Percentiles rank a stretch among this genome's conserved stretches.
These are phyloP conservation scores for Enteromius anoplus DNA, from an alignment of 2,797 vertebrate species.

Conservation along the genomic window DNA sequence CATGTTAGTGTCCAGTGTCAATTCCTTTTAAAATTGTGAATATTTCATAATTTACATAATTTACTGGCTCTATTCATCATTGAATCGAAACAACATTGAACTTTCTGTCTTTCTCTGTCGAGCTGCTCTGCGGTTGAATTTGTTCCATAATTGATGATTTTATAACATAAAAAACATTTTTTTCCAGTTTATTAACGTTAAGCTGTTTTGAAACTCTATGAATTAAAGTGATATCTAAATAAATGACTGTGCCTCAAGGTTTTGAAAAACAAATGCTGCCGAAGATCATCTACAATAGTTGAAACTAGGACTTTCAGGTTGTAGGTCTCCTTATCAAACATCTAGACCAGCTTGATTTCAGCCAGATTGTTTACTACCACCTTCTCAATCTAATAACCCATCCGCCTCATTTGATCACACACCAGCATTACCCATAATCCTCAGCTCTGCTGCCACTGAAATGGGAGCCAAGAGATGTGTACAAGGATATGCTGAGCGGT, in stretches of 20 bases:
- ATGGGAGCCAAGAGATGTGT: background rate
- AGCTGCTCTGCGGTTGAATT: background rate
- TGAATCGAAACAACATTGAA: background rate
- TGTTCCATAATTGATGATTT: background rate
- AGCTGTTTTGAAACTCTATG: background rate
- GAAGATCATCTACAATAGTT: background rate
- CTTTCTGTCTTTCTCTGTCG: background rate
- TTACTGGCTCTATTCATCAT: background rate
- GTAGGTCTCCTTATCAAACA: background rate
- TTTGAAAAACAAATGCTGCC: background rate
- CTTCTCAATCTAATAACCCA: constrained; percentile 8
- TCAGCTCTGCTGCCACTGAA: background rate
- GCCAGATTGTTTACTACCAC: background rate
- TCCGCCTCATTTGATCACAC: background rate
- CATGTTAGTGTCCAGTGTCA: background rate
- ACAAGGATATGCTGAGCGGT: background rate
- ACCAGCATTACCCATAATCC: constrained; percentile 8
- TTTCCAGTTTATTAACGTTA: background rate
- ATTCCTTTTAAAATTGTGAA: background rate
- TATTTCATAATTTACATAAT: background rate
- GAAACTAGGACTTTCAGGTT: background rate
- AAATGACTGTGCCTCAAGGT: background rate
- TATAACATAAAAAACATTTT: background rate
- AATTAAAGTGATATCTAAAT: background rate
- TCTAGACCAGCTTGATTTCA: background rate